These are phyloP conservation scores for Hemiscyllium ocellatum DNA, from an alignment of 2,113 vertebrate genomes.

Conservation along the genomic window DNA sequence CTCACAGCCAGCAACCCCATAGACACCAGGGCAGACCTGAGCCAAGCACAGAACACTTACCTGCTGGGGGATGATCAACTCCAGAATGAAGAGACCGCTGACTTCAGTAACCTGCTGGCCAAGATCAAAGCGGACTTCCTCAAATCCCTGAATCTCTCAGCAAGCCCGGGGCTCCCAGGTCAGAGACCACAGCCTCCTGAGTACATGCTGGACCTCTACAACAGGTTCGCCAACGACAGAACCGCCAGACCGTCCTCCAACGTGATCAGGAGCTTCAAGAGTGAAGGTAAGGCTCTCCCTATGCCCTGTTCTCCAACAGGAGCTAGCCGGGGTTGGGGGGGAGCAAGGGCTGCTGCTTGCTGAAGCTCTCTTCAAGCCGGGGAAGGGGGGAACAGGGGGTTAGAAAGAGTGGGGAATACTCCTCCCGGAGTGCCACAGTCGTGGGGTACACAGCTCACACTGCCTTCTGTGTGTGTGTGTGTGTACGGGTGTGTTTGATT, in stretches of 20 bases:
- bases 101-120: slow-evolving; percentile 75
- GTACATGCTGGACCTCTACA: slow-evolving; percentile 97
- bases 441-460: no score
- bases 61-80: slow-evolving; percentile 75
- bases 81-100: slow-evolving; percentile 75
- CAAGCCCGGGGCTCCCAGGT: slow-evolving; percentile 54
- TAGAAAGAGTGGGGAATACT: no score
- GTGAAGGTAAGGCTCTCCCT: slow-evolving; percentile 72
- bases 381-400: no score
- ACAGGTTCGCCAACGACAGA: slow-evolving; percentile 84
- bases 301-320: no score
- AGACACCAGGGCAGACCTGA: slow-evolving; percentile 65
- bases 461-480: no score
- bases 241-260: slow-evolving; percentile 84
- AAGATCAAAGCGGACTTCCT: slow-evolving; percentile 83
- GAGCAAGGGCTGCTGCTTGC: no score
- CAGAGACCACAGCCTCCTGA: slow-evolving; percentile 80
- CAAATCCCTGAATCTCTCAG: slow-evolving; percentile 80
- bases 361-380: no score
- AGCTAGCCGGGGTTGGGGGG: no score
- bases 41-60: slow-evolving; percentile 70
- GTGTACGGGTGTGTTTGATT: no score
- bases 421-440: no score
- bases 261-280: slow-evolving; percentile 94
- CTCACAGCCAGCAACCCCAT: slow-evolving; percentile 69